Conservation (phyloP, 2,888 invertebrate genomes). For the Antheraea assamensis region DNA sequence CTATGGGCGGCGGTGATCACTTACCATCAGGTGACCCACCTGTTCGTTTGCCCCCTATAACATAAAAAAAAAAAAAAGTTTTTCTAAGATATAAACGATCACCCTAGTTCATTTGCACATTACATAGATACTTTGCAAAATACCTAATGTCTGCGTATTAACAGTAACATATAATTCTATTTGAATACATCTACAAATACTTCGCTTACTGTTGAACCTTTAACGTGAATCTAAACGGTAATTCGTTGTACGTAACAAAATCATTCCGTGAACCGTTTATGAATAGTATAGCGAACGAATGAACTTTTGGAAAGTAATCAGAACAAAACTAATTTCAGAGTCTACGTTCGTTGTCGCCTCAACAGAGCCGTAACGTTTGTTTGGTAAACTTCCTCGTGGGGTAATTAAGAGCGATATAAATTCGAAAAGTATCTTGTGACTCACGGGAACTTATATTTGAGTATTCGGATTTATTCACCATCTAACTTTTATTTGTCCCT, state of each 20-base stretch:
- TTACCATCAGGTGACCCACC: too few relatives aligned
- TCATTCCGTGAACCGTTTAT: constrained; percentile 34
- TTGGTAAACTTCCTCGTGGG: constrained; percentile 37
- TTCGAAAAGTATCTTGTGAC: constrained; percentile 17
- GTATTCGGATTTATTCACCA: not conserved
- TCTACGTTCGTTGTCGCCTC: constrained; percentile 51
- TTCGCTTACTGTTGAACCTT: not conserved
- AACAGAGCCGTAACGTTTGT: constrained; percentile 55
- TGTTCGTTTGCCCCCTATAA: too few relatives aligned
- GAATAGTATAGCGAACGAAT: constrained; percentile 50
- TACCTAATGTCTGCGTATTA: too few relatives aligned
- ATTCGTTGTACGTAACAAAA: not conserved
- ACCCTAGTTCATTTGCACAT: too few relatives aligned
- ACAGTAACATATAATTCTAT: not conserved
- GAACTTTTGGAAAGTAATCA: constrained; percentile 63
- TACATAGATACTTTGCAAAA: too few relatives aligned
- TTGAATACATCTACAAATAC: not conserved
- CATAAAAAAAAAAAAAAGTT: too few relatives aligned
- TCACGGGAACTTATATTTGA: not conserved
- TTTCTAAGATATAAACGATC: too few relatives aligned
- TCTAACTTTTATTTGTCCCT: too few relatives aligned
- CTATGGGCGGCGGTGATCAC: too few relatives aligned
- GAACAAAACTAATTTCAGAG: constrained; percentile 64
- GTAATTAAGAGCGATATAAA: constrained; percentile 37
- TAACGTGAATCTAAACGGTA: not conserved